A percentile compares a stretch with the other conserved stretches of the same genome.
Evolutionary conservation across 2,888 invertebrate genomes (phyloP).

Genomic region (Dryobotodes eremita): DNA sequence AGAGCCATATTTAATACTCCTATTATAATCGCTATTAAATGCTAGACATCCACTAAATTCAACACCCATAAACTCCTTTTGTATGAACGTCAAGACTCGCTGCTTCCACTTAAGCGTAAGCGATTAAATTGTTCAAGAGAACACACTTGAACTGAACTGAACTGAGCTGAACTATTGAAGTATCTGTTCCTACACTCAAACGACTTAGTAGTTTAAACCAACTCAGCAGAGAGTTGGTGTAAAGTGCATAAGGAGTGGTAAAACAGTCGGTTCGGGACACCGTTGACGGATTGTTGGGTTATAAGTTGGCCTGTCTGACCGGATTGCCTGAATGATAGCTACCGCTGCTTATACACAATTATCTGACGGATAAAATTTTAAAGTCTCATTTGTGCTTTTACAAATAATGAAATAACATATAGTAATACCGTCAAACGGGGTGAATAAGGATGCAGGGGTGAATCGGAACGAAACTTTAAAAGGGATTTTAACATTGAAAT

Average conservation of each 20-base stretch:
- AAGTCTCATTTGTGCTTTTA: not conserved
- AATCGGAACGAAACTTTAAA: too few species aligned
- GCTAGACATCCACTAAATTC: constrained; percentile 5
- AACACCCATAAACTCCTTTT: constrained; percentile 13
- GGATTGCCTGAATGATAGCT: not conserved
- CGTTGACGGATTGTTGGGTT: not conserved
- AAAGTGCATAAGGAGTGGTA: constrained; percentile 9
- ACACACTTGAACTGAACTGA: constrained; percentile 35
- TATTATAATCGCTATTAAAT: not conserved
- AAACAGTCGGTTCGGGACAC: not conserved
- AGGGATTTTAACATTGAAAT: too few species aligned
- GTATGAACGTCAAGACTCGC: constrained; percentile 18
- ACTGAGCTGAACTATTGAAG: constrained; percentile 40
- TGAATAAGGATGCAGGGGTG: too few species aligned
- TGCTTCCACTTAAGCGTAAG: constrained; percentile 34
- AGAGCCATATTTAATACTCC: not conserved
- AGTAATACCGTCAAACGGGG: too few species aligned
- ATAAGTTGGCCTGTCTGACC: not conserved
- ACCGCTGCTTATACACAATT: not conserved
- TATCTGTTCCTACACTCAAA: constrained; percentile 39
- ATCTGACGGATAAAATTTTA: not conserved
- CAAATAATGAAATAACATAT: not conserved
- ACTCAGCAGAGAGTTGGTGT: constrained; percentile 26
- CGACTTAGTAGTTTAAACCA: constrained; percentile 35
- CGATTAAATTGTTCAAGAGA: constrained; percentile 55